A percentile compares a stretch with the other conserved stretches of the same genome.
These are phyloP conservation scores for Thecophora atra DNA, from an alignment of 2,888 invertebrate genomes.

Conservation along the genomic window DNA sequence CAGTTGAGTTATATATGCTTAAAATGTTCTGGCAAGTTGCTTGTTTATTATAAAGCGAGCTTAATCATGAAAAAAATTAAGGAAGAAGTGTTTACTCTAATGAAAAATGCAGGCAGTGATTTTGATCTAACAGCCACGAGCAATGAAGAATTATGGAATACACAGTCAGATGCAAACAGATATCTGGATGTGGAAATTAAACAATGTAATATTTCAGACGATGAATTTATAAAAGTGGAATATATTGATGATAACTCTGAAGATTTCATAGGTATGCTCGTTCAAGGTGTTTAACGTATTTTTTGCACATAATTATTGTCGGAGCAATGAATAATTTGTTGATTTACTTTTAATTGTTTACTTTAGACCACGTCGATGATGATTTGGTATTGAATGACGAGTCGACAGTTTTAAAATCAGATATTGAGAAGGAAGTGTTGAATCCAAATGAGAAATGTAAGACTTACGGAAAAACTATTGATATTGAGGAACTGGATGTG, in stretches of 20 bases:
- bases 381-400: slow-evolving; percentile 50
- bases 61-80: slow-evolving; percentile 52
- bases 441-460: background rate
- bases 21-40: slow-evolving; percentile 51
- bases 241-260: slow-evolving; percentile 17
- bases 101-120: slow-evolving; percentile 26
- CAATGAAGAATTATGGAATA: background rate
- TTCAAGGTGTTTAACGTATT: background rate
- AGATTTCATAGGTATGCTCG: background rate
- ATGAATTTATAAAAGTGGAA: slow-evolving; percentile 36
- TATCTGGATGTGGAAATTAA: background rate
- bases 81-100: slow-evolving; percentile 50
- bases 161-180: background rate
- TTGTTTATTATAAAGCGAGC: slow-evolving; percentile 52
- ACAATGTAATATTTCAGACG: slow-evolving; percentile 38
- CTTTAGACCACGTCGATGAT: slow-evolving; percentile 47
- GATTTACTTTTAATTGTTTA: background rate
- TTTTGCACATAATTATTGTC: background rate
- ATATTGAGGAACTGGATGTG: slow-evolving; percentile 44
- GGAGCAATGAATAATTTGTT: background rate
- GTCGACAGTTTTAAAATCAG: slow-evolving; percentile 8
- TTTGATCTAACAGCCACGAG: slow-evolving; percentile 15
- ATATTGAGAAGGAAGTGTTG: background rate
- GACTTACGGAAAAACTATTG: slow-evolving; percentile 37
- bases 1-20: slow-evolving; percentile 49